phyloP scores from a whole-genome alignment of 2,797 vertebrate species.

The Enteromius paludinosus region DNA sequence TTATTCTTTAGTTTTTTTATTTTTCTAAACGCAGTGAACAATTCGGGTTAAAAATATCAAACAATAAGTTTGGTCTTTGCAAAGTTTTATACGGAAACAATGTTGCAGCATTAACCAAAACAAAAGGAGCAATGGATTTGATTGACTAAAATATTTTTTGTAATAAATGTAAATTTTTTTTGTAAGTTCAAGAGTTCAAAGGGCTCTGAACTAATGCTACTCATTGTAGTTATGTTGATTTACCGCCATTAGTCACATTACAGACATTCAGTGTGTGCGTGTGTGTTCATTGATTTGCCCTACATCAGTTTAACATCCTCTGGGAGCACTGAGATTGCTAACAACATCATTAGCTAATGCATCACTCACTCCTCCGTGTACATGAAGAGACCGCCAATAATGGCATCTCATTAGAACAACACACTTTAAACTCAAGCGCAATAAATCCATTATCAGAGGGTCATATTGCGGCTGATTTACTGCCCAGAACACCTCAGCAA shows the following conservation, averaged over 20 bases:
- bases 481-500: neutral
- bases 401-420: conserved; percentile 23
- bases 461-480: neutral
- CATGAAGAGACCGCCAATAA: conserved; percentile 7
- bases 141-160: too few relatives aligned
- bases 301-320: conserved; percentile 23
- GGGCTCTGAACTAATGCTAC: neutral
- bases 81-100: neutral
- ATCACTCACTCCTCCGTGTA: conserved; percentile 9
- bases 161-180: neutral
- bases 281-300: conserved; percentile 17
- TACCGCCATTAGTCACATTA: neutral
- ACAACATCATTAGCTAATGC: conserved; percentile 34
- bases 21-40: too few relatives aligned
- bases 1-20: too few relatives aligned
- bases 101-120: too few relatives aligned
- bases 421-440: conserved; percentile 5
- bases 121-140: too few relatives aligned
- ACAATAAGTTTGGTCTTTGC: neutral
- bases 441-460: neutral
- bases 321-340: conserved; percentile 18
- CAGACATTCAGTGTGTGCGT: neutral
- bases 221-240: neutral
- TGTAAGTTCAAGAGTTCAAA: neutral
- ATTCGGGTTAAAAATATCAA: neutral